Evolutionary conservation across 2,888 invertebrate species (phyloP).

Genomic region (Philaethria dido): DNA sequence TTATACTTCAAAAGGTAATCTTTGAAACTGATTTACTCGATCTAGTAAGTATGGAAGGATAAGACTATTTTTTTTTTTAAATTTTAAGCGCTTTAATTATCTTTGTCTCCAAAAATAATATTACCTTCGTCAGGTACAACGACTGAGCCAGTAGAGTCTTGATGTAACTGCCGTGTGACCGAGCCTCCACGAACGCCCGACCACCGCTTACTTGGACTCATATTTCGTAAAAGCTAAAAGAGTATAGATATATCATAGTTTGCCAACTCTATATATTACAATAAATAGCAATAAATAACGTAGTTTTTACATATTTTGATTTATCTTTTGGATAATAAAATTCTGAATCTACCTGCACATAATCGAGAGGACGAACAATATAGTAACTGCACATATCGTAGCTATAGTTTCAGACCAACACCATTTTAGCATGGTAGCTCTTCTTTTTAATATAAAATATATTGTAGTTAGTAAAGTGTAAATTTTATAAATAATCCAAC

Average conservation of each 20-base stretch:
- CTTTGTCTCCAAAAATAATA: not conserved
- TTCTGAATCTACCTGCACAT: not conserved
- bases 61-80: not conserved
- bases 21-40: too few species aligned
- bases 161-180: conserved; percentile 62
- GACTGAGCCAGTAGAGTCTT: conserved; percentile 86
- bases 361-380: not conserved
- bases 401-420: not conserved
- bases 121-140: conserved; percentile 76
- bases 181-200: conserved; percentile 57
- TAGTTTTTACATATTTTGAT: not conserved
- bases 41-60: not conserved
- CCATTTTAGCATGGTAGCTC: not conserved
- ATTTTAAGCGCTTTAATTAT: not conserved
- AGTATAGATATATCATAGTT: conserved; percentile 21
- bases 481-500: conserved; percentile 11
- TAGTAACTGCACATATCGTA: not conserved
- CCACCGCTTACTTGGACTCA: conserved; percentile 76
- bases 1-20: too few species aligned
- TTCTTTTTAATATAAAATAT: not conserved
- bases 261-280: not conserved
- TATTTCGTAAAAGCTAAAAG: conserved; percentile 85
- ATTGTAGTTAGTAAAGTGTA: conserved; percentile 3
- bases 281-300: not conserved
- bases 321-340: not conserved